Conservation (phyloP, 2,797 vertebrate species). For the Danio kyathit region DNA sequence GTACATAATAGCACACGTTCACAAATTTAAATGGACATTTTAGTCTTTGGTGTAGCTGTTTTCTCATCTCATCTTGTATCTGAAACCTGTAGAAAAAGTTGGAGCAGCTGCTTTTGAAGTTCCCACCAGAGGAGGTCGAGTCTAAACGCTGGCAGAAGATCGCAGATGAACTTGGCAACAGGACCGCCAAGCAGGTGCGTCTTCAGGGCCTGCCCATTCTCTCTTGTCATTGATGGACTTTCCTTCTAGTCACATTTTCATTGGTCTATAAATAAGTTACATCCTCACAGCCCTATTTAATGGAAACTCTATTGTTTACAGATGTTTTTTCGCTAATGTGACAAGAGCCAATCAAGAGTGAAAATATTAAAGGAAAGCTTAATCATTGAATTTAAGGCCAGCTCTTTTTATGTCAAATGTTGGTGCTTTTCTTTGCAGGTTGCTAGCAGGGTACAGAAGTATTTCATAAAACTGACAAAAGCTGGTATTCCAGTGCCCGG, state of each 20-base stretch:
- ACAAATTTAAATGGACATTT: too few relatives aligned
- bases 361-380: background rate
- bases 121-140: conserved; percentile 96
- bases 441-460: conserved; percentile 98
- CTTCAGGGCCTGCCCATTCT: background rate
- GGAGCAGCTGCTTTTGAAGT: conserved; percentile 94
- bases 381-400: background rate
- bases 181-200: conserved; percentile 95
- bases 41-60: background rate
- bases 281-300: background rate
- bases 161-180: conserved; percentile 95
- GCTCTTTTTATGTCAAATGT: background rate
- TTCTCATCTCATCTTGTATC: background rate
- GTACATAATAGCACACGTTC: too few relatives aligned
- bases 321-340: background rate
- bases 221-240: background rate
- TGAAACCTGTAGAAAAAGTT: conserved; percentile 88
- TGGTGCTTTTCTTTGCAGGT: conserved; percentile 78
- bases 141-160: conserved; percentile 98
- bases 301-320: background rate
- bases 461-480: conserved; percentile 99
- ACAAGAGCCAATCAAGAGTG: background rate
- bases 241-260: background rate
- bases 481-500: conserved; percentile 99
- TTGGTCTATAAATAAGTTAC: background rate